These are phyloP conservation scores for Pseudopipra pipra DNA, from an alignment of 2,113 vertebrate species.

Conservation along the genomic window DNA sequence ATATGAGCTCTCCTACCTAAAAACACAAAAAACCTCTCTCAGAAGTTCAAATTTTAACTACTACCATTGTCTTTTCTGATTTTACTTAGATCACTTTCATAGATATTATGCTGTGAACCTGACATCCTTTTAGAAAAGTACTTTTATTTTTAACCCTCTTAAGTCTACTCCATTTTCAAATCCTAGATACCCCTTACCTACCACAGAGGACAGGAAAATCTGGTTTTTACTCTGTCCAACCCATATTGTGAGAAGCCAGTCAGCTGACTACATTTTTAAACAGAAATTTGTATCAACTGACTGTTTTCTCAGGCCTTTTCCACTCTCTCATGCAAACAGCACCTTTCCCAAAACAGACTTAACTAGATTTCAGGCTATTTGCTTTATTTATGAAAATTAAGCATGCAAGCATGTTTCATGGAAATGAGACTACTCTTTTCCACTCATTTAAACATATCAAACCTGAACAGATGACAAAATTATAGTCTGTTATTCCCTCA, in stretches of 20 bases:
- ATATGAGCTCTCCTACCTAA: background rate
- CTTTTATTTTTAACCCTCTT: background rate
- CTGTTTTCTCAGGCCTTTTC: background rate
- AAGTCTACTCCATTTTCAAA: background rate
- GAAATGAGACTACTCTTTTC: background rate
- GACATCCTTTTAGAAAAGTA: background rate
- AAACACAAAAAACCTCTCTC: background rate
- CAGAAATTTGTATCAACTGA: background rate
- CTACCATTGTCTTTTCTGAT: background rate
- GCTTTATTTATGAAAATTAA: background rate
- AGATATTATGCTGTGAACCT: background rate
- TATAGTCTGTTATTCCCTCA: background rate
- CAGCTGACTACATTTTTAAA: background rate
- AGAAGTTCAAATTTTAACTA: background rate
- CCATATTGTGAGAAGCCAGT: background rate
- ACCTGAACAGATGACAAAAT: background rate
- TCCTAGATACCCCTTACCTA: background rate
- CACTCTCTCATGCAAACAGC: background rate
- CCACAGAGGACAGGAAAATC: background rate
- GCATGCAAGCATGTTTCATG: rapidly evolving
- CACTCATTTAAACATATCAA: background rate
- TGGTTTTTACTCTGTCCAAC: background rate
- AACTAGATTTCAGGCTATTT: background rate
- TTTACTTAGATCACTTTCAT: background rate
- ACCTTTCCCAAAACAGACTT: background rate